Base-by-base conservation (phyloP, 2,797 vertebrate species). In the Sebastes itinus region DNA sequence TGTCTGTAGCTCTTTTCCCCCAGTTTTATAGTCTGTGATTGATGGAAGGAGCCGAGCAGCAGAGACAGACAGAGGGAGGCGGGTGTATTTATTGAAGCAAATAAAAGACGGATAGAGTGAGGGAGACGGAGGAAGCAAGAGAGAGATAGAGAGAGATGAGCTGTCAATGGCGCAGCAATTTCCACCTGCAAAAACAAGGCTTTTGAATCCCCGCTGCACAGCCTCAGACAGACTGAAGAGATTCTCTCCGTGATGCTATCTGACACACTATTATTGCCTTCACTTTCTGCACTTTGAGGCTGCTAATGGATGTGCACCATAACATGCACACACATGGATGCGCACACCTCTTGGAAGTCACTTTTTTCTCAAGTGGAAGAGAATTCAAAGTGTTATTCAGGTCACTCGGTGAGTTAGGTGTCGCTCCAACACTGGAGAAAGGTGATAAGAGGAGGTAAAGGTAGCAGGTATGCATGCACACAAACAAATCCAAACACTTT, bases 61-160 rank as follows among this genome's bases (percentile, higher is more conserved):
- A 75, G 60, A 54, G 59, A 84, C 42, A 54, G 61, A 56, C 32
- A 38, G 59, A 56, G 33, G 61, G 58, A 84, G 77, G 62, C 5
- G 27, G 80, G 73, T 78, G 54, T 67, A 77, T 86, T 87, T 84
- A 86, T 76, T 80, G 86, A 83, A 75, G 77, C 77, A 80, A 59
- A 72, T 82, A 78, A 74, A 83, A 74, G 60, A 83, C 55, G 60
- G 81, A 72, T 64, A n/a, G 78, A 76, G 70, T 0, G 0, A 77
- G 23, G 4, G 56, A 67, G 67, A 58, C 5, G 28, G 72, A 77
- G 56, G 18, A 25, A 42, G 55, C 18, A n/a, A 56, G 23, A 30
- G 72, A 65, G 32, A 77, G 38, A 38, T 8, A 84, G 72, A 65
- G 32, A 77, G 38, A 38, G 10, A 84, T 13, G 18, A 62, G 69